Evolutionary conservation across 23 tunicate species (phyloP), one percentile per base, ranked within the genome.

Genomic region (Diplosoma virens): DNA sequence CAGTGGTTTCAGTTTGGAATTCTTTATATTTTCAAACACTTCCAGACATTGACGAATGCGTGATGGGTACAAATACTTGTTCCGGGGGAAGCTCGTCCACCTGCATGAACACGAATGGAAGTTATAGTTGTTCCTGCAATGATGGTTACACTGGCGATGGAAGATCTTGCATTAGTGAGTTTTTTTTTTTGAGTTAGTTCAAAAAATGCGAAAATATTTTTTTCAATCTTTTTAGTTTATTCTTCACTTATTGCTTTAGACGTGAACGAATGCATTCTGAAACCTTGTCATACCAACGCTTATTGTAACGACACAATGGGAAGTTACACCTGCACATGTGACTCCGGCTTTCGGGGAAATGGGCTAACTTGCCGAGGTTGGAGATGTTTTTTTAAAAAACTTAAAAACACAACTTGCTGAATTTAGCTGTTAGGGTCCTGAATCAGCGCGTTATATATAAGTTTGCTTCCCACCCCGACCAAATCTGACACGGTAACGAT

Each of bases 91-190:
- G 35, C 34, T 26, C 28, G 30, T 22, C 69, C 2, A 26, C 6
- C 35, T 61, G 69, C 69, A 3, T 6, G 3, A 29, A 61, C 35
- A 61, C 35, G 28, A 6, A 26, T 2, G 69, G 35, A 3, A 27
- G 35, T 2, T 61, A 9, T 29, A 2, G 2, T 5, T 61, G 69
- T 29, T 18, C 34, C 28, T 61, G 69, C 18, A n/a, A 29, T 4
- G n/a, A 27, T 5, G 69, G 69, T 2, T 29, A 61, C 35, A 61
- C 69, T 28, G 69, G 69, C 9, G 21, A 61, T 61, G 69, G 69
- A 18, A 29, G 6, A 4, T 27, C 9, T 61, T 61, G 69, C 21
- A 29, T 2, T 61, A 35, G 69, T 61, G 30, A n/a, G n/a, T n/a
- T n/a, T n/a, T n/a, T n/a, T n/a, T n/a, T n/a, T n/a, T n/a, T n/a